A percentile compares a stretch with the other conserved stretches of the same genome.
Conservation (phyloP, 2,797 vertebrate genomes). For the Cossypha dichroa region DNA sequence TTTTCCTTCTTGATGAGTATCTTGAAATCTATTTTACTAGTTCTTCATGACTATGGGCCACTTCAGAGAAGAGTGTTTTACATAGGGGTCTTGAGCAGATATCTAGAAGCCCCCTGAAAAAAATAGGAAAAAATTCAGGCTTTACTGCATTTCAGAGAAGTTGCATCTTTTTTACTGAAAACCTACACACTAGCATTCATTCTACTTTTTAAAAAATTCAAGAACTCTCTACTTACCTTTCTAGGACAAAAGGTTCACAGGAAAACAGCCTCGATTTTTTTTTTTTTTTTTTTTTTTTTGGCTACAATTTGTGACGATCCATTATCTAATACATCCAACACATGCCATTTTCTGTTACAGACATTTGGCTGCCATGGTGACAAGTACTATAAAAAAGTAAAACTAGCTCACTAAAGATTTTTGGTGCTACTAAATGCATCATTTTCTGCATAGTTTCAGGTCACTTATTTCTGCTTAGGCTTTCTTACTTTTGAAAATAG, state of each 20-base stretch:
- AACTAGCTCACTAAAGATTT: not conserved
- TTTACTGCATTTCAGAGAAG: not conserved
- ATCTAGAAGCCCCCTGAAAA: not conserved
- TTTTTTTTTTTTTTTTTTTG: not conserved
- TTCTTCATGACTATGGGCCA: not conserved
- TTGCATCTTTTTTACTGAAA: not conserved
- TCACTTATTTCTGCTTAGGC: not conserved
- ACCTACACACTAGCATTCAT: not conserved
- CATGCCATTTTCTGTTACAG: not conserved
- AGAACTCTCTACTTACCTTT: not conserved
- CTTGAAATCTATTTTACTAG: not conserved
- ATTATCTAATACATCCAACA: not conserved
- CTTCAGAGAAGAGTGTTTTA: not conserved
- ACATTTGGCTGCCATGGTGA: constrained; percentile 1
- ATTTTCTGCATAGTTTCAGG: not conserved
- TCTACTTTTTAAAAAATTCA: not conserved
- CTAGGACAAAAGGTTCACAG: not conserved
- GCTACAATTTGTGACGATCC: not conserved
- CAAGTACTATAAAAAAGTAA: not conserved
- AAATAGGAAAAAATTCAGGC: not conserved
- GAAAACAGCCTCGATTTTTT: not conserved
- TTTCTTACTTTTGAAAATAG: not conserved
- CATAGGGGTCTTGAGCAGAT: accelerated
- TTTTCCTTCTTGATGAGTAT: not conserved
- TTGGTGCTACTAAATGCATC: not conserved